Evolutionary conservation across 2,797 vertebrate species (phyloP).

Genomic region (Acanthurus leucopareius): DNA sequence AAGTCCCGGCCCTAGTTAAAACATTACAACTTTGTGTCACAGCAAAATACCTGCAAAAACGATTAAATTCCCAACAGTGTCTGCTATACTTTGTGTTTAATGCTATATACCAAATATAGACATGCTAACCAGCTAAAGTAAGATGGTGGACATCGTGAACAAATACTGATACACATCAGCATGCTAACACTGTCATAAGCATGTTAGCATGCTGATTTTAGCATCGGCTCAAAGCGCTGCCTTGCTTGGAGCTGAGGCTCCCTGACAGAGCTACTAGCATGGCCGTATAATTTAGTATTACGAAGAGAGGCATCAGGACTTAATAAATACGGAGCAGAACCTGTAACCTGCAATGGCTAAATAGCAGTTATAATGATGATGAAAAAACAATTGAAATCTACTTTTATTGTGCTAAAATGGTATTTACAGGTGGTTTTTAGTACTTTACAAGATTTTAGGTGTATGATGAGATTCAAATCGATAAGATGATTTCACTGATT

Average conservation of each 20-base stretch:
- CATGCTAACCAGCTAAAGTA: background rate
- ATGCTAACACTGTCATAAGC: background rate
- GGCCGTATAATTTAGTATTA: background rate
- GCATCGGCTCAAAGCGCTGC: background rate
- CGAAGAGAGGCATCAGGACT: background rate
- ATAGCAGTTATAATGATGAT: background rate
- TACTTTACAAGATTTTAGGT: background rate
- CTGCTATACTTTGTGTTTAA: background rate
- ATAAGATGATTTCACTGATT: background rate
- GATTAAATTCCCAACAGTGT: background rate
- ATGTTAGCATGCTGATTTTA: background rate
- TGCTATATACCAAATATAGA: background rate
- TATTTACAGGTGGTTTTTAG: background rate
- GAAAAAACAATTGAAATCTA: background rate
- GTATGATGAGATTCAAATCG: background rate
- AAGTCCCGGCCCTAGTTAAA: no score
- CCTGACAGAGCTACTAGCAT: no score
- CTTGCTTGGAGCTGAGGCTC: background rate
- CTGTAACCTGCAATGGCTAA: background rate
- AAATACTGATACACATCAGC: background rate
- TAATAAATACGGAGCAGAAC: background rate
- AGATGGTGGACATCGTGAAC: background rate
- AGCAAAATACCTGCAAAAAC: background rate
- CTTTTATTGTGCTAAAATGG: background rate
- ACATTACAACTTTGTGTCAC: background rate